A percentile compares a stretch with the other conserved stretches of the same genome.
phyloP scores from a whole-genome alignment of 2,888 invertebrate species.

The Hyalella azteca region DNA sequence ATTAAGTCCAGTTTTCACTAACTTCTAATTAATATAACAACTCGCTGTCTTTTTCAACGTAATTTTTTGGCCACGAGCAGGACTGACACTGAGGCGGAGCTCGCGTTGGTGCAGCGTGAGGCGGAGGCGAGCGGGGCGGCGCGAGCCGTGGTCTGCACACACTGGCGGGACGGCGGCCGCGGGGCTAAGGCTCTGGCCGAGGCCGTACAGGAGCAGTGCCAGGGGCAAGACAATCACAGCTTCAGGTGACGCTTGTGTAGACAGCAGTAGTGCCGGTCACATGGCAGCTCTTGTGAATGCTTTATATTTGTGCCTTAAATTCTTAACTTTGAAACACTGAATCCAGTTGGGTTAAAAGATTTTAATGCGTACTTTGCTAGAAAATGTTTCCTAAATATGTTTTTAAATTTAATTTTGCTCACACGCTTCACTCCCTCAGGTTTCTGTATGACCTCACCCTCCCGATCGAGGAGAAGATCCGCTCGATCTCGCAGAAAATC shows the following conservation, averaged over 20 bases:
- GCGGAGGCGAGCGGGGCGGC: slow-evolving; percentile 82
- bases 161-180: slow-evolving; percentile 86
- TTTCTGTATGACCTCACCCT: slow-evolving; percentile 70
- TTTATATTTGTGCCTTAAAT: too few species aligned
- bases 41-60: too few species aligned
- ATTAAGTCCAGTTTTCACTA: too few species aligned
- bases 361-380: too few species aligned
- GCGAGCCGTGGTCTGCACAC: slow-evolving; percentile 83
- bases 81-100: slow-evolving; percentile 83
- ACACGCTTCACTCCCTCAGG: too few species aligned
- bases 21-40: too few species aligned
- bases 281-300: too few species aligned
- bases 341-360: too few species aligned
- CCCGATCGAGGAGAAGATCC: slow-evolving; percentile 84
- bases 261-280: too few species aligned
- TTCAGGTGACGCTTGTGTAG: slow-evolving; percentile 18
- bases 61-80: slow-evolving; percentile 68
- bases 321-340: too few species aligned
- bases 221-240: slow-evolving; percentile 63
- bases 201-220: slow-evolving; percentile 69
- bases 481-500: slow-evolving; percentile 86
- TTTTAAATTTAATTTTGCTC: too few species aligned
- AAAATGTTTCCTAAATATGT: too few species aligned
- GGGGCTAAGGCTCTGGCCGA: slow-evolving; percentile 87
- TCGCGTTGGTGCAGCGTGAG: slow-evolving; percentile 76